Base-by-base conservation (phyloP, 1,140 invertebrate genomes). In the Tetramorium alpestre region DNA sequence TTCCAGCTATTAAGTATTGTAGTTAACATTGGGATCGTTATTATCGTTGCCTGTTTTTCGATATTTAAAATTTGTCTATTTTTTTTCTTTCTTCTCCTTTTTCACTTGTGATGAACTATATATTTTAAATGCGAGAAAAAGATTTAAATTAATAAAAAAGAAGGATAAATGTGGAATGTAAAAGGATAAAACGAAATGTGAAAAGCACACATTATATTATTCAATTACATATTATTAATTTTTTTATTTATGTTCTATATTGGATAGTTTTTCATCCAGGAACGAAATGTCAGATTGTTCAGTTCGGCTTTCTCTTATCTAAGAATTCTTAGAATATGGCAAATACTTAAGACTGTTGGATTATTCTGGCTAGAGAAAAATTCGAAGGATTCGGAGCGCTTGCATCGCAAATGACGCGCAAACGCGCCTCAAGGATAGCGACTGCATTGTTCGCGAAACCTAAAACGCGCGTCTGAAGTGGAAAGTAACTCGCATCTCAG, bases 401-500 rank as follows among this genome's bases (percentile, higher is more conserved):
- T 49, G 69, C 56, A 33, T 47, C 41, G 44, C 41, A 60, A 73
- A 44, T 69, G 22, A 70, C 11, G 47, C 77, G 47, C 80, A 38
- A 82, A 58, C 25, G 51, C 41, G 41, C 25, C 78, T 70, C 54
- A 28, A 38, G 38, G 41, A 81, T 44, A 58, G 22, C 10, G 22
- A 41, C 18, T 41, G 64, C 65, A 81, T 81, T 73, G 69, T 73
- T 84, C 80, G 38, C 51, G 38, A 60, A 72, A 82, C 51, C 69
- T 73, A 62, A 84, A 84, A 84, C 76, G 76, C 44, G 41, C 60
- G 25, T 38, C 77, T 69, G 18, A 80, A 80, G 44, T 80, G 18
- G 62, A 87, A 87, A 87, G 58, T 78, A 87, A 67, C 51, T 87
- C 18, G 11, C 22, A n/a, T 54, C 69, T 87, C 64, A 28, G 6